Base-by-base conservation (phyloP, 2,113 vertebrate genomes). In the Pangasianodon hypophthalmus region DNA sequence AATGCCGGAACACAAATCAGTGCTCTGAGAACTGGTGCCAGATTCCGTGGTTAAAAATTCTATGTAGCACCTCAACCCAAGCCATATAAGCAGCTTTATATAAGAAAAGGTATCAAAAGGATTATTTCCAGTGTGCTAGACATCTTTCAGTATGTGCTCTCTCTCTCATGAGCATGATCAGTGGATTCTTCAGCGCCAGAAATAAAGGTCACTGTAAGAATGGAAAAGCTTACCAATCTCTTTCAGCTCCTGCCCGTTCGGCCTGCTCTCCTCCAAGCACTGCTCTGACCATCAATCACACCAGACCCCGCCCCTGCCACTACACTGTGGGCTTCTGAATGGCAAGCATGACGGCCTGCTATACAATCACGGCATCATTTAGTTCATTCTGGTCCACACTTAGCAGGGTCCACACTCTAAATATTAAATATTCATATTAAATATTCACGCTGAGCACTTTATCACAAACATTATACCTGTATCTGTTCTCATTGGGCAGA, bases 261-360 rank as follows among this genome's bases (percentile, higher is more conserved):
- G 44, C 67, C 83, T 67, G 60, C 56, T 89, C 41, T 81, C 84
- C 80, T 88, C 87, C 58, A 6, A 75, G 77, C 54, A 18, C 48
- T n/a, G 77, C 91, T 58, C 87, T 14, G 41, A 7, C 82, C 91
- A 92, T 92, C 89, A 89, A 92, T 91, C 89, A 89, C 87, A 41
- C 8, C 75, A 26, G n/a, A 64, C 85, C 60, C 84, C 44, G 7
- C 58, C 87, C 71, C 21, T 64, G 19, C 73, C 41, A 58, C 86
- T 21, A 56, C 29, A 19, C 79, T 21, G 32, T 24, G 13, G 19
- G 21, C 52, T 67, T 85, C 11, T 48, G 32, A 32, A 26, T 80
- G 44, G 48, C 71, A 81, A 58, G 54, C 50, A 56, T 89, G 85
- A 73, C 60, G 50, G 52, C 32, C 37, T 3, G 82, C 82, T 37